Evolutionary conservation across 2,888 invertebrate genomes (phyloP), one percentile per base, ranked within the genome.

Genomic region (Falcaria lacertinaria): DNA sequence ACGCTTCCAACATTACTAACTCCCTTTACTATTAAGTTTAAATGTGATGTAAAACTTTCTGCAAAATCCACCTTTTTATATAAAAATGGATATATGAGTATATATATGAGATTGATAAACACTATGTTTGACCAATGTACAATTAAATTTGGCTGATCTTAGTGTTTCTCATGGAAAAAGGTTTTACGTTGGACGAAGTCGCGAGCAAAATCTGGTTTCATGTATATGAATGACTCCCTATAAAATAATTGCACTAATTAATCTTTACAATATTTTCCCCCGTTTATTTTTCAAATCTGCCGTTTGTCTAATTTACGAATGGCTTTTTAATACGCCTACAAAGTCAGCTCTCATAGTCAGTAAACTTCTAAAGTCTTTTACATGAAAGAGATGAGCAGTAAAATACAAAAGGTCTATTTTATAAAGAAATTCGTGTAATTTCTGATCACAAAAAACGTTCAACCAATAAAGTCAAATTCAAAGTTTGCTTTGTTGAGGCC

Each of bases 401-500:
- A 28, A 28, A 28, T 4, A 19, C 4, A 19, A 4, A 19, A 19
- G 2, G 6, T 0, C 3, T 4, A 19, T 3, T 6, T 19, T 3
- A 4, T 19, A 19, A 19, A 4, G 6, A 48, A 43, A 52, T 55
- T 60, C 57, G 53, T 55, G 44, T 47, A 50, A 33, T 36, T 35
- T 43, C 32, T 44, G 47, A 50, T 39, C 46, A 56, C 52, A 59
- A 50, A 57, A 58, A 64, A 59, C 16, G 54, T 59, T 60, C 44
- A 44, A 41, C 33, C 15, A 50, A 57, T 57, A 53, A 54, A 53
- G n/a, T n/a, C 60, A 53, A 54, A 53, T 51, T 47, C 44, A 42
- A 54, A 64, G 50, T 64, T 64, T 52, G 47, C 53, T 52, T 35
- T 35, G 35, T 35, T 53, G 6, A n/a, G n/a, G n/a, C n/a, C n/a